Percentiles rank a stretch among this genome's conserved stretches.
phyloP scores from a whole-genome alignment of 1,140 invertebrate species.

The Drosophila leontia region DNA sequence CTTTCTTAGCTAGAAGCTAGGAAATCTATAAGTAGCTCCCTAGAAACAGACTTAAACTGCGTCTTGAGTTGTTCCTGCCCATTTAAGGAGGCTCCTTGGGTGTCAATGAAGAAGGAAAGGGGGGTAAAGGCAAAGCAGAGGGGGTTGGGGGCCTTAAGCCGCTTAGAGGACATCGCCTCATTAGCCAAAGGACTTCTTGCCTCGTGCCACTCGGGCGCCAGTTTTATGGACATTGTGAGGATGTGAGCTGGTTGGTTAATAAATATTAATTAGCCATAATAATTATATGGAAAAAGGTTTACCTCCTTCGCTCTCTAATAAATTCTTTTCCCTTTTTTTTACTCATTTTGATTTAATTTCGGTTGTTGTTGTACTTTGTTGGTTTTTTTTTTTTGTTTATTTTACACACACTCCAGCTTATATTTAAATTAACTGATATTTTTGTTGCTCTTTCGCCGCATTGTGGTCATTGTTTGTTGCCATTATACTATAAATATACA shows the following conservation, averaged over 20 bases:
- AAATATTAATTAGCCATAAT: slow-evolving; percentile 79
- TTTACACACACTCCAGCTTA: slow-evolving; percentile 30
- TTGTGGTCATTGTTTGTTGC: slow-evolving; percentile 28
- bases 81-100: slow-evolving; percentile 1
- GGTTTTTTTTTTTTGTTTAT: slow-evolving; percentile 48
- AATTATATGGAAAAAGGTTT: slow-evolving; percentile 65
- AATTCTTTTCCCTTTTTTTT: slow-evolving; percentile 8
- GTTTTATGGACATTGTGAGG: slow-evolving; percentile 11
- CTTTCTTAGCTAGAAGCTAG: background rate
- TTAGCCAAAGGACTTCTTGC: slow-evolving; percentile 41
- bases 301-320: background rate
- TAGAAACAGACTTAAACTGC: background rate
- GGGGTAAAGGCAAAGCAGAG: no score
- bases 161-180: slow-evolving; percentile 46
- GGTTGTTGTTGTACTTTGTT: slow-evolving; percentile 13
- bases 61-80: slow-evolving; percentile 2
- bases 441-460: slow-evolving; percentile 30
- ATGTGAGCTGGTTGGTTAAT: slow-evolving; percentile 44
- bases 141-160: slow-evolving; percentile 23
- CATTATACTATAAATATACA: slow-evolving; percentile 19
- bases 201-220: slow-evolving; percentile 1
- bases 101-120: background rate
- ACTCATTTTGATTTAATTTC: slow-evolving; percentile 33
- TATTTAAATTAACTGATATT: slow-evolving; percentile 66
- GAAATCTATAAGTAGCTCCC: slow-evolving; percentile 8